Evolutionary conservation across 2,797 vertebrate species (phyloP).

Genomic region (Coccyzus lansbergi): DNA sequence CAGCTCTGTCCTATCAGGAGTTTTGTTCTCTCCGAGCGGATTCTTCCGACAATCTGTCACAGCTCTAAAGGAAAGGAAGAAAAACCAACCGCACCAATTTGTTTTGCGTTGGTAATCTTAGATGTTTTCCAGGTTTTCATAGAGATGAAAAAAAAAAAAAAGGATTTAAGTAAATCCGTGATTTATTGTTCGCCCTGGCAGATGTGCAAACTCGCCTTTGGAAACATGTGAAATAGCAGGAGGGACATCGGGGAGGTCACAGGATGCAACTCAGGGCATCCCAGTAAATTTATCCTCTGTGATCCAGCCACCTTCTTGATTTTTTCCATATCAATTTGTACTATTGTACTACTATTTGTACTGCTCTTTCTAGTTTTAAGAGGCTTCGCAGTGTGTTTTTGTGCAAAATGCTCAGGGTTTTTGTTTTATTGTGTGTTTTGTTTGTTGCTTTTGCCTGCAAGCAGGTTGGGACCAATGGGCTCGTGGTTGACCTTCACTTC

Average conservation of each 20-base stretch:
- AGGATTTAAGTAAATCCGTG: neutral
- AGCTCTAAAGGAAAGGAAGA: neutral
- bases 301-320: neutral
- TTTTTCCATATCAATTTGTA: neutral
- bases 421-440: neutral
- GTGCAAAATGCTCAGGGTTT: neutral
- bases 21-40: neutral
- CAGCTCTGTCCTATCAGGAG: neutral
- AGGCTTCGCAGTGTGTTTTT: neutral
- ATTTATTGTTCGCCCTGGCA: neutral
- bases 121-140: neutral
- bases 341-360: no score
- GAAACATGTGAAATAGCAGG: neutral
- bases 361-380: neutral
- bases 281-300: neutral
- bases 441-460: neutral
- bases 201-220: neutral
- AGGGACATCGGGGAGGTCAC: neutral
- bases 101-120: neutral
- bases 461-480: fast-evolving
- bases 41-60: neutral
- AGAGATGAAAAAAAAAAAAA: neutral
- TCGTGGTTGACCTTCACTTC: neutral
- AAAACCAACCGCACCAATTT: neutral
- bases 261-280: neutral